phyloP scores from a whole-genome alignment of 2,888 invertebrate species.

The Crossocerus cetratus region DNA sequence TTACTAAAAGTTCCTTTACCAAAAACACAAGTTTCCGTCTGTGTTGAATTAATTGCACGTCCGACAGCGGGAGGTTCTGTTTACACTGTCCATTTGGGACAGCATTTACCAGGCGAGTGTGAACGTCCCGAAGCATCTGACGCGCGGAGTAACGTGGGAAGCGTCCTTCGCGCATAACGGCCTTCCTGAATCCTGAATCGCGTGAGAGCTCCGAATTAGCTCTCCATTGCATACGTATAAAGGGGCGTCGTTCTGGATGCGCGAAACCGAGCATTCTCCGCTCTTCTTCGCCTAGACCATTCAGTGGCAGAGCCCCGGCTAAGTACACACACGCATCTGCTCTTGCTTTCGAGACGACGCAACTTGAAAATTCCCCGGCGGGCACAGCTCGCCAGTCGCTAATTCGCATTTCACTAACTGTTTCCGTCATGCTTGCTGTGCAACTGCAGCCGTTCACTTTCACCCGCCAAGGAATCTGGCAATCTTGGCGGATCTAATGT shows the following conservation, averaged over 20 bases:
- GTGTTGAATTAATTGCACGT: too few relatives aligned
- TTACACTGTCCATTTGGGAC: conserved; percentile 7
- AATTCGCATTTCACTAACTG: background rate
- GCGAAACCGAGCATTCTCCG: conserved; percentile 11
- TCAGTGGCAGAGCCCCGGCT: conserved; percentile 11
- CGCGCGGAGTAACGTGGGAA: conserved; percentile 62
- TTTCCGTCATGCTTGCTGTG: conserved; percentile 7
- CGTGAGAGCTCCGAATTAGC: conserved; percentile 64
- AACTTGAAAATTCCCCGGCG: conserved; percentile 22
- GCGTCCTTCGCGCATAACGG: conserved; percentile 62
- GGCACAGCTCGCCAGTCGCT: conserved; percentile 20
- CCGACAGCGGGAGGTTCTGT: background rate
- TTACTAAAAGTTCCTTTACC: too few relatives aligned
- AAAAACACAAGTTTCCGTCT: too few relatives aligned
- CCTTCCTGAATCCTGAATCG: conserved; percentile 62
- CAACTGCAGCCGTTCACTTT: background rate
- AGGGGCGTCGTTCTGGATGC: conserved; percentile 32
- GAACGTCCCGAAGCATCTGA: conserved; percentile 46
- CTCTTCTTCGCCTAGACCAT: conserved; percentile 13
- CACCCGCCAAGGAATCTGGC: background rate
- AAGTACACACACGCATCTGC: conserved; percentile 8
- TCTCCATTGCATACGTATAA: conserved; percentile 45
- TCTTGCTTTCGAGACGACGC: conserved; percentile 51
- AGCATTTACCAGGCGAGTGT: background rate
- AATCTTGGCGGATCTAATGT: too few relatives aligned